Percentiles rank a stretch among this genome's conserved stretches.
Evolutionary conservation across 2,113 vertebrate genomes (phyloP).

Genomic region (Tauraco erythrolophus): DNA sequence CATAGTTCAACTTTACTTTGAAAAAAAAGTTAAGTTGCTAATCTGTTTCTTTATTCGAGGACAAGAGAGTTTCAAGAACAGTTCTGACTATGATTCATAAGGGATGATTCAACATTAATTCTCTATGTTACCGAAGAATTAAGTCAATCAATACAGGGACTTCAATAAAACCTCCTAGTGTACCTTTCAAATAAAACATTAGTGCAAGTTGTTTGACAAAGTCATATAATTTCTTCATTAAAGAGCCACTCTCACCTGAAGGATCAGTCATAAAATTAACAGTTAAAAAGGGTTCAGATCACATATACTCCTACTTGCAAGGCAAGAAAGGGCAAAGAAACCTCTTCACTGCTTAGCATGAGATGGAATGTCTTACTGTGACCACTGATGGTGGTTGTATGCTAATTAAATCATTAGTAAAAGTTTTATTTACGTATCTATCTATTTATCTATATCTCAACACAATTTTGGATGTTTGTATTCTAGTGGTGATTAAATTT

Average conservation of each 20-base stretch:
- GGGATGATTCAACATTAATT: neutral
- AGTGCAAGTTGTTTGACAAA: neutral
- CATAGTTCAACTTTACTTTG: neutral
- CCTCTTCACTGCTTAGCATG: neutral
- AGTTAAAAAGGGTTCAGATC: neutral
- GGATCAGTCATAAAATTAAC: neutral
- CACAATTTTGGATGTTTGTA: neutral
- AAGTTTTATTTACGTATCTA: neutral
- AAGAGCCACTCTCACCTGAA: neutral
- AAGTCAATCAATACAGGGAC: neutral
- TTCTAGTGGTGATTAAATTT: neutral
- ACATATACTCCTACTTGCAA: neutral
- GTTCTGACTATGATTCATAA: neutral
- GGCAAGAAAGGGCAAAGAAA: neutral
- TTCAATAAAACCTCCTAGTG: neutral
- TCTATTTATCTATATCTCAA: neutral
- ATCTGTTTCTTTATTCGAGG: neutral
- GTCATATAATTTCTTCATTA: neutral
- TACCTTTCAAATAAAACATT: neutral
- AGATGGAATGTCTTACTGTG: neutral
- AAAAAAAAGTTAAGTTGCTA: neutral
- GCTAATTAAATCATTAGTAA: neutral
- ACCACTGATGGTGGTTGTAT: neutral
- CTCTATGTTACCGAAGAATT: neutral
- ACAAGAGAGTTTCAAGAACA: neutral